These are phyloP conservation scores for Cydia amplana DNA, from an alignment of 1,140 invertebrate species.

Conservation along the genomic window DNA sequence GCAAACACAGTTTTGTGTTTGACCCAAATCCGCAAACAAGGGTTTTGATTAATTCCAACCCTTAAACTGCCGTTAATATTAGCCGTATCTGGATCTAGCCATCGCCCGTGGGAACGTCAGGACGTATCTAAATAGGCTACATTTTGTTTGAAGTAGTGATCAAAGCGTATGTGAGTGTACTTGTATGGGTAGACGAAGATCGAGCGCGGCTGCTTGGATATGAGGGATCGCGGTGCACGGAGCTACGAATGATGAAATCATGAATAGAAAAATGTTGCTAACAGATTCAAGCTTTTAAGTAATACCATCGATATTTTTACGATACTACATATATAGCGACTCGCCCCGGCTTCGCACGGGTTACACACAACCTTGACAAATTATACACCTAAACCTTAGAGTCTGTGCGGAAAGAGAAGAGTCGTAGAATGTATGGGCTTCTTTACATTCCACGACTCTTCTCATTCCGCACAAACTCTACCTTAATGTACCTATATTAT, in stretches of 20 bases:
- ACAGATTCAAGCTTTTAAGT: not conserved
- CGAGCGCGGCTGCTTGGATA: not conserved
- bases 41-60: not conserved
- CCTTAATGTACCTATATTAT: too few species aligned
- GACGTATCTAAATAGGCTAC: not conserved
- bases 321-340: too few species aligned
- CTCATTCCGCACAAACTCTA: too few species aligned
- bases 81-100: not conserved
- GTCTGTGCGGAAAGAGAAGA: too few species aligned
- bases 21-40: not conserved
- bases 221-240: not conserved
- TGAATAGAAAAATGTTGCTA: not conserved
- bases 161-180: not conserved
- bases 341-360: too few species aligned
- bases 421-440: too few species aligned
- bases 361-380: too few species aligned
- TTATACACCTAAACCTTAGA: too few species aligned
- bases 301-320: too few species aligned
- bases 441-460: too few species aligned
- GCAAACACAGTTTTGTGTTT: too few species aligned
- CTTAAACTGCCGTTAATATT: conserved; percentile 4
- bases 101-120: not conserved
- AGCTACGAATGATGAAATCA: not conserved
- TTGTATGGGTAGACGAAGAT: conserved; percentile 7
- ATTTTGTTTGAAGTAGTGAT: conserved; percentile 14